phyloP scores from a whole-genome alignment of 1,140 invertebrate species.

The Apis dorsata region DNA sequence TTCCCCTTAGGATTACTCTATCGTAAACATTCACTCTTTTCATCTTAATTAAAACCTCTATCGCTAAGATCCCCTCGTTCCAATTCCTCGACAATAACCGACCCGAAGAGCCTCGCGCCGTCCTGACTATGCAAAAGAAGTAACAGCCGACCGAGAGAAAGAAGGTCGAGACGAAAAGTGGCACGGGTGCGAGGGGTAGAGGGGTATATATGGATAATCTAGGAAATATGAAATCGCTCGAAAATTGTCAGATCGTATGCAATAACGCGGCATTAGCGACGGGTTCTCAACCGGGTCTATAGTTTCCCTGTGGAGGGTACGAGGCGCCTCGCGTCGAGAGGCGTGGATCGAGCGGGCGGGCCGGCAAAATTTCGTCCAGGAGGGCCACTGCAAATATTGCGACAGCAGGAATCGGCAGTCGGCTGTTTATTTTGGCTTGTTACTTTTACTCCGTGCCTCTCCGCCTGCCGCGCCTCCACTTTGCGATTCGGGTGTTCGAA shows the following conservation, averaged over 20 bases:
- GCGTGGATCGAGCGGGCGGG: too few relatives aligned
- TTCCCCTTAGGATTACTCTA: too few relatives aligned
- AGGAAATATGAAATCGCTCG: slow-evolving; percentile 65
- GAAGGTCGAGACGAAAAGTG: background rate
- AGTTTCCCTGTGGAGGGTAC: background rate
- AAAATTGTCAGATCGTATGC: slow-evolving; percentile 68
- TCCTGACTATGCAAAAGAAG: background rate
- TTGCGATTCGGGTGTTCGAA: slow-evolving; percentile 4
- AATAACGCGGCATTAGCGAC: slow-evolving; percentile 67
- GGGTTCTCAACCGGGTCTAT: background rate
- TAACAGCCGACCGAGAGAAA: background rate
- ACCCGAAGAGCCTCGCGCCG: background rate
- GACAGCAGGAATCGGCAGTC: slow-evolving; percentile 54
- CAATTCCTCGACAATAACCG: background rate
- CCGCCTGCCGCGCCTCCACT: slow-evolving; percentile 8
- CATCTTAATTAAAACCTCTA: too few relatives aligned
- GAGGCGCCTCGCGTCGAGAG: background rate
- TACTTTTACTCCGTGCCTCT: slow-evolving; percentile 47
- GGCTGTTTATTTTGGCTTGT: slow-evolving; percentile 59
- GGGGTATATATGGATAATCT: slow-evolving; percentile 35
- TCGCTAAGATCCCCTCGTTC: background rate
- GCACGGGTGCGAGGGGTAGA: too few relatives aligned
- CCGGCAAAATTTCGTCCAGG: slow-evolving; percentile 46
- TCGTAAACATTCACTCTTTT: too few relatives aligned
- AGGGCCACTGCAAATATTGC: slow-evolving; percentile 45